These are phyloP conservation scores for Kobus ellipsiprymnus DNA, from an alignment of 2,113 vertebrate species.

Conservation along the genomic window DNA sequence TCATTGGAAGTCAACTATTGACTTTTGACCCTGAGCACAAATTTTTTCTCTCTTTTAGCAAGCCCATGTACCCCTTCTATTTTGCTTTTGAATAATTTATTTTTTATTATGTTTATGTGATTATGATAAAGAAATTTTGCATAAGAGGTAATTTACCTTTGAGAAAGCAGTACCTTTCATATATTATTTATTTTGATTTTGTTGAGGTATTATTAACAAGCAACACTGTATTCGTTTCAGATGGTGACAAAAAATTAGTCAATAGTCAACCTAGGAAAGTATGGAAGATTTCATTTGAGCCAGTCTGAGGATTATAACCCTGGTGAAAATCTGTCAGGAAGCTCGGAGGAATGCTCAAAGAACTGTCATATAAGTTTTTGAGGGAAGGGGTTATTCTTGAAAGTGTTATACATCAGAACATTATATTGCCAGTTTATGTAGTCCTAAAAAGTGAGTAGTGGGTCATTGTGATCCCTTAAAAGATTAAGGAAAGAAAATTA, in stretches of 20 bases:
- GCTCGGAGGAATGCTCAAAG: background rate
- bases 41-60: background rate
- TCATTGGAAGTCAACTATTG: rapidly evolving
- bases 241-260: background rate
- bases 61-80: background rate
- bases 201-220: background rate
- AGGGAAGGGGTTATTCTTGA: background rate
- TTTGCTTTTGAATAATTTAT: background rate
- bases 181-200: background rate
- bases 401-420: background rate
- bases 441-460: background rate
- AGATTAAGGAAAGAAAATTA: background rate
- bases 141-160: background rate
- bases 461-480: background rate
- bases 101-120: background rate
- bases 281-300: background rate
- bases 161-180: background rate
- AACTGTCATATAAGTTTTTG: background rate
- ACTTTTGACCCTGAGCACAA: background rate
- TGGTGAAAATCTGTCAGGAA: background rate
- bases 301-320: background rate
- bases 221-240: background rate
- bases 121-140: background rate
- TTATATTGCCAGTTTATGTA: background rate
- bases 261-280: background rate